Percentiles rank a stretch among this genome's conserved stretches.
These are phyloP conservation scores for Ormia ochracea DNA, from an alignment of 2,888 invertebrate genomes.

Conservation along the genomic window DNA sequence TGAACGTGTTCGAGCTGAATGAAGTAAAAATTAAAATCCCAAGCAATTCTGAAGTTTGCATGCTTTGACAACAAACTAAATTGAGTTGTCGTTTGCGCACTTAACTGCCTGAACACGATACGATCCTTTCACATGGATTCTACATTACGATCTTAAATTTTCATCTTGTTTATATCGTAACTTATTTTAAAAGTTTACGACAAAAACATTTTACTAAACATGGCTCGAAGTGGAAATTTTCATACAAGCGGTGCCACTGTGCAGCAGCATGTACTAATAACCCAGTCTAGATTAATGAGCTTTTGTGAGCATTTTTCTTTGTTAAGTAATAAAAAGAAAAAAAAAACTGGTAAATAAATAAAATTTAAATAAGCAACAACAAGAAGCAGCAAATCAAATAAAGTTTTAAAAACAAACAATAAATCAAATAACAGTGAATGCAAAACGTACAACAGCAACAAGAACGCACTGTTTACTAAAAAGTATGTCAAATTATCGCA, in stretches of 20 bases:
- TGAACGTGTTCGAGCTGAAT: too few species aligned
- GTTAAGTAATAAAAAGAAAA: slow-evolving; percentile 41
- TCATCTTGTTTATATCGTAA: too few species aligned
- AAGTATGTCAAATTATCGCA: slow-evolving; percentile 58
- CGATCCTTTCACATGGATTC: too few species aligned
- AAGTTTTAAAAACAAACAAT: slow-evolving; percentile 26
- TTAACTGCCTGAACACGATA: too few species aligned
- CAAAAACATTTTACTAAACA: not conserved
- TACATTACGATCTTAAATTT: too few species aligned
- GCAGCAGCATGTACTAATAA: not conserved
- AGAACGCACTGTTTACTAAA: not conserved
- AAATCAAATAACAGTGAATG: slow-evolving; percentile 30
- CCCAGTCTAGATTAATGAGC: not conserved
- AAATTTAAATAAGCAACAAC: not conserved
- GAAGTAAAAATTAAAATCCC: too few species aligned
- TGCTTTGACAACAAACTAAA: too few species aligned
- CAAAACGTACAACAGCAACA: slow-evolving; percentile 10
- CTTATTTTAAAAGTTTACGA: too few species aligned
- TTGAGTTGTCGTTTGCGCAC: too few species aligned
- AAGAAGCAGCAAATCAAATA: slow-evolving; percentile 26
- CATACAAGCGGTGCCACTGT: not conserved
- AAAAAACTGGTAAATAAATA: slow-evolving; percentile 44
- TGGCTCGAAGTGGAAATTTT: not conserved
- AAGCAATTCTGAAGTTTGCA: too few species aligned
- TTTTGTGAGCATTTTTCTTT: slow-evolving; percentile 18